Conservation (phyloP, 2,888 invertebrate species). For the Melipona bicolor region DNA sequence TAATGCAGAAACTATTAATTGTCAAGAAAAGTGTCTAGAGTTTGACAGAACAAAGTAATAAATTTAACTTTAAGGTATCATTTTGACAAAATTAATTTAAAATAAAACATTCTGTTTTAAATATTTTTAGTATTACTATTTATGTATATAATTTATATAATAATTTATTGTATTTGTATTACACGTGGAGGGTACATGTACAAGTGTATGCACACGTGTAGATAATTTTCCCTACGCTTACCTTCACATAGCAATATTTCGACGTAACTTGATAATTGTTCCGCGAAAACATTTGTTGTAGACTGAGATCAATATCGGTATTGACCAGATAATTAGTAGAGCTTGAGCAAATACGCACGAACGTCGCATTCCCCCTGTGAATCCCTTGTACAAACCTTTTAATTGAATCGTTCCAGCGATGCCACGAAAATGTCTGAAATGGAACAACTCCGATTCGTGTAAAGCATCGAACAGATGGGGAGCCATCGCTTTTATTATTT, state of each 20-base stretch:
- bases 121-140: no score
- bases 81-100: no score
- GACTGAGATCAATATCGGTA: background rate
- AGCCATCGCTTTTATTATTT: background rate
- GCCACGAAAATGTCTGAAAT: background rate
- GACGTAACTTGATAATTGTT: background rate
- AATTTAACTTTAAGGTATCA: no score
- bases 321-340: background rate
- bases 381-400: background rate
- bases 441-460: background rate
- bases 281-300: background rate
- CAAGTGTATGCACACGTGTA: background rate
- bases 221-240: no score
- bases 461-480: background rate
- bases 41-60: no score
- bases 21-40: no score
- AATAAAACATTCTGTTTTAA: no score
- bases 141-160: no score
- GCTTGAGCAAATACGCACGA: fast-evolving
- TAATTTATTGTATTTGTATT: background rate
- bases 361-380: no score
- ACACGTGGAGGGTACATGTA: background rate
- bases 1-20: no score
- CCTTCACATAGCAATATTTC: no score
- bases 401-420: background rate